Evolutionary conservation across 1,140 invertebrate genomes (phyloP).

Genomic region (Leguminivora glycinivorella): DNA sequence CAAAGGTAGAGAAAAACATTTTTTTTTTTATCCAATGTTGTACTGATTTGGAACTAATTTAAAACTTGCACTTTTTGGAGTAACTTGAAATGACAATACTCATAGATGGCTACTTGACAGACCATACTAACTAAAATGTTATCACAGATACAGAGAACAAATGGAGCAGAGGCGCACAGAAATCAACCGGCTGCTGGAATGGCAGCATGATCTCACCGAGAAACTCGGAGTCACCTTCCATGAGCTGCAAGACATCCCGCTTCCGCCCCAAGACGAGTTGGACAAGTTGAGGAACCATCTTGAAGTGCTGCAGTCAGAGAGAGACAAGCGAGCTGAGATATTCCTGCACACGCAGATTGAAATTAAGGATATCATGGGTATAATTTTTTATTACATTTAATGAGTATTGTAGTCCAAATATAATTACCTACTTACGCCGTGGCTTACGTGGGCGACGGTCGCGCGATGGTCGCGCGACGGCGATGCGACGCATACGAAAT

Average conservation of each 20-base stretch:
- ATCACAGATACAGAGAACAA: slow-evolving; percentile 64
- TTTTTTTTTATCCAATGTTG: no score
- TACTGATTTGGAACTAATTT: no score
- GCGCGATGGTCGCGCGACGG: no score
- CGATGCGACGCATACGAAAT: no score
- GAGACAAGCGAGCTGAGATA: slow-evolving; percentile 75
- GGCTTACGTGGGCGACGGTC: no score
- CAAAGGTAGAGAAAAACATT: background rate
- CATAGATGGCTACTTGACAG: background rate
- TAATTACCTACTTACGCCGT: no score
- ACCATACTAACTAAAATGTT: no score
- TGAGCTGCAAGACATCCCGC: slow-evolving; percentile 67
- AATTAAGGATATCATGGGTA: slow-evolving; percentile 79
- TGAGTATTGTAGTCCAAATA: no score
- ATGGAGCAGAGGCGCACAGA: slow-evolving; percentile 61
- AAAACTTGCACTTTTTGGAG: no score
- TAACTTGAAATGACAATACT: no score
- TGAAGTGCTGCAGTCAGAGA: slow-evolving; percentile 78
- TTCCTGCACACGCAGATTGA: slow-evolving; percentile 78
- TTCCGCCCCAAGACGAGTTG: slow-evolving; percentile 78
- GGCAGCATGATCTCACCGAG: slow-evolving; percentile 68
- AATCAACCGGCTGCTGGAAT: slow-evolving; percentile 65
- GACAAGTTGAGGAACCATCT: slow-evolving; percentile 76
- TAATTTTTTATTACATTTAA: slow-evolving; percentile 29
- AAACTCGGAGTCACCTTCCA: slow-evolving; percentile 70